phyloP scores from a whole-genome alignment of 2,797 vertebrate species.

The Clarias pachynema region DNA sequence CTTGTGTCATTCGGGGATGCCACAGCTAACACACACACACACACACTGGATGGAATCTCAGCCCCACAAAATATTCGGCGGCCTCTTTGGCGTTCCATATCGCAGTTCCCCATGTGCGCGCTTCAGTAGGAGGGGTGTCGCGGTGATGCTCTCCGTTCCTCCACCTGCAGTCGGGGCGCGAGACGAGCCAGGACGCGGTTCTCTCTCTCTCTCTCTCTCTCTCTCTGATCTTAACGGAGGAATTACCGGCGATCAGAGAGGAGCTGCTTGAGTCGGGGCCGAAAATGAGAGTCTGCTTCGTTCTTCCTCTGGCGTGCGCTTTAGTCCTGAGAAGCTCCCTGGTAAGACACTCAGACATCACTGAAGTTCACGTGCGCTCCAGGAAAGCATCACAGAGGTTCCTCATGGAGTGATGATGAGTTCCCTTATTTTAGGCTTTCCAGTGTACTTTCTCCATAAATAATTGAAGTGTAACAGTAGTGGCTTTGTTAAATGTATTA shows the following conservation, averaged over 20 bases:
- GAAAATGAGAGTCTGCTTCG: constrained; percentile 73
- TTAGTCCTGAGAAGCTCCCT: constrained; percentile 22
- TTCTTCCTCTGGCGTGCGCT: constrained; percentile 68
- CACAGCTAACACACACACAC: not conserved
- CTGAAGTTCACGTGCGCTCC: constrained; percentile 9
- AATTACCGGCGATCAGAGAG: constrained; percentile 59
- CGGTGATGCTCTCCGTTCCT: constrained; percentile 71
- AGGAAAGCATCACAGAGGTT: not conserved
- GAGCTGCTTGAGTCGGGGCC: constrained; percentile 57
- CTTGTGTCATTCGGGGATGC: not conserved
- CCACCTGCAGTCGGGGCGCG: constrained; percentile 88
- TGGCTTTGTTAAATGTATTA: no score
- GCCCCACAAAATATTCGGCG: not conserved
- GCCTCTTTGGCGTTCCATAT: constrained; percentile 18
- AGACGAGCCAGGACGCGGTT: constrained; percentile 56
- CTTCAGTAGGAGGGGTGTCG: constrained; percentile 71
- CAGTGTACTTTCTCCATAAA: not conserved
- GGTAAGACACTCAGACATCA: constrained; percentile 18
- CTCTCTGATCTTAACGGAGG: constrained; percentile 45
- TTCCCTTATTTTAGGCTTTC: not conserved
- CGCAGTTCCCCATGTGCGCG: constrained; percentile 16
- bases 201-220: constrained; percentile 1
- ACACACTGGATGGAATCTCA: not conserved
- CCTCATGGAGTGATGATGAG: not conserved
- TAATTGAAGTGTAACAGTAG: no score